Evolutionary conservation across 2,888 invertebrate species (phyloP), one percentile per base, ranked within the genome.

Genomic region (Noctua fimbriata): DNA sequence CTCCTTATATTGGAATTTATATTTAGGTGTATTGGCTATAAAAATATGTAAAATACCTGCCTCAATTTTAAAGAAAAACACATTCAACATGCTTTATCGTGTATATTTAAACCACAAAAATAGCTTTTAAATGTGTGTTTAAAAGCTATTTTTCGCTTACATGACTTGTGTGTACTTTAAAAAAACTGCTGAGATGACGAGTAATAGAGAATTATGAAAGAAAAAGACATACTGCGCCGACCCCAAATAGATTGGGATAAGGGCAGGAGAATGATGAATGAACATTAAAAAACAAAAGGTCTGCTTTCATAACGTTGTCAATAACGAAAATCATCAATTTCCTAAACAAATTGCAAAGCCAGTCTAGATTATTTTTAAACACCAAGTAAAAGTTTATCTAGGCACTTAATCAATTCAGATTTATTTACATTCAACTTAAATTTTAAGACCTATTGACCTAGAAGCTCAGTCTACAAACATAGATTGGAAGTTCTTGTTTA

Each of bases 361-460:
- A 18, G 9, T 44, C 28, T 21, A 7, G 18, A 60, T 65, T 49
- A 73, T 60, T 69, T 60, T 69, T 70, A 65, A 55, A 69, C 18
- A n/a, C 14, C 3, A 49, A 77, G 24, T 12, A 5, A 36, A 52
- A 69, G 16, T 70, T 76, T 69, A 47, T 36, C 10, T 2, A 36
- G n/a, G 55, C 32, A 65, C n/a, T 74, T 32, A 69, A 73, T 60
- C 21, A 36, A 60, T 70, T 76, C 24, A 65, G 16, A 67, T 76
- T 41, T 16, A n/a, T 55, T 21, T 55, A 76, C 52, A 72, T 69
- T 66, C 32, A 72, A 60, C 44, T 69, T 69, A 73, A 78, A 63
- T 58, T 80, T 73, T 6, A 69, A 86, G 71, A 87, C 78, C 82
- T 77, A 79, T 82, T 87, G 79, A 82, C 88, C 85, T 85, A 89